Evolutionary conservation across 2,888 invertebrate species (phyloP).

Genomic region (Lithophane semibrunnea): DNA sequence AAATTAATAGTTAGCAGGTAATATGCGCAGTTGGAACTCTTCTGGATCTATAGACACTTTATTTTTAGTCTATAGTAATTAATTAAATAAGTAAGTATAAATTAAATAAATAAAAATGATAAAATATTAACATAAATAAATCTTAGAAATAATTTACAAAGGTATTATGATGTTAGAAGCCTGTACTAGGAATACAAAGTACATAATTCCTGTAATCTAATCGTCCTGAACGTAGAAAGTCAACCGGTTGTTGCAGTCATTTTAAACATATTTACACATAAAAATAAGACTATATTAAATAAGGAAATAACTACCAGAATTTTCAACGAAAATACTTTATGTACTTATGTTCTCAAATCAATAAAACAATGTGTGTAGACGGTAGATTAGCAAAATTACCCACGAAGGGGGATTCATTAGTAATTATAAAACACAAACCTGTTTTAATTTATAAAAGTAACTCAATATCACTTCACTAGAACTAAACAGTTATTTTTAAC

Average conservation of each 20-base stretch:
- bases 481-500: constrained; percentile 38
- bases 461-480: constrained; percentile 40
- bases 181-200: background rate
- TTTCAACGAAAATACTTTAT: constrained; percentile 11
- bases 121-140: no score
- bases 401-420: constrained; percentile 14
- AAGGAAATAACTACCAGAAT: background rate
- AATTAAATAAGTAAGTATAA: no score
- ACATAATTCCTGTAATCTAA: background rate
- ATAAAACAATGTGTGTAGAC: constrained; percentile 1
- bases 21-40: background rate
- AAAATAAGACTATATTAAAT: constrained; percentile 31
- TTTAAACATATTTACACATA: constrained; percentile 32
- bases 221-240: constrained; percentile 33
- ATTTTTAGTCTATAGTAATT: background rate
- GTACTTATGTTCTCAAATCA: constrained; percentile 12
- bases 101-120: no score
- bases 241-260: constrained; percentile 25
- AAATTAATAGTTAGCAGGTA: background rate
- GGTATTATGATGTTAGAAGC: no score
- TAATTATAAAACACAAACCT: constrained; percentile 50
- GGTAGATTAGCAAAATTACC: background rate
- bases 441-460: constrained; percentile 20
- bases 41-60: background rate
- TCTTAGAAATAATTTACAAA: no score